phyloP scores from a whole-genome alignment of 1,140 invertebrate genomes.

The Rhagoletis zephyria region DNA sequence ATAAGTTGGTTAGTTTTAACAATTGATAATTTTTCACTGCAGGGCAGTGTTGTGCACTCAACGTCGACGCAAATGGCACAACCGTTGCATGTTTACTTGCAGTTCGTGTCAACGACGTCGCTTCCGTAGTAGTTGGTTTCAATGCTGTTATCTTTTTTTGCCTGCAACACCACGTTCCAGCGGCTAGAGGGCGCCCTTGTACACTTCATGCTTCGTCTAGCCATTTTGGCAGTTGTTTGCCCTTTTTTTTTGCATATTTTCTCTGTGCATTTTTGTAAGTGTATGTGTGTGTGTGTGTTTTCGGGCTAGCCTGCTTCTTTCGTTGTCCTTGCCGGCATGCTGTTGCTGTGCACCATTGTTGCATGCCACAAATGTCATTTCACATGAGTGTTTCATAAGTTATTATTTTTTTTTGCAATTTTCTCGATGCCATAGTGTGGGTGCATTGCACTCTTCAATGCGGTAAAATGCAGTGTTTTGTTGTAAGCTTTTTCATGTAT shows the following conservation, averaged over 20 bases:
- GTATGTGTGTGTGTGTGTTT: background rate
- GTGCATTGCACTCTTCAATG: background rate
- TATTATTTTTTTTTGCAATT: background rate
- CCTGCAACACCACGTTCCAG: background rate
- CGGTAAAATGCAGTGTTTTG: background rate
- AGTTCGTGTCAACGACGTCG: conserved; percentile 31
- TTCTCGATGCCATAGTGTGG: background rate
- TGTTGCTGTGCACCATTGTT: background rate
- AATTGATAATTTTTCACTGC: too few species aligned
- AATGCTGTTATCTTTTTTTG: background rate
- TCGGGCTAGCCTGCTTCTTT: background rate
- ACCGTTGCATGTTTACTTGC: conserved; percentile 25
- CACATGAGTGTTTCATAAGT: conserved; percentile 47
- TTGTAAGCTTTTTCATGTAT: background rate
- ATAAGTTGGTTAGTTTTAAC: too few species aligned
- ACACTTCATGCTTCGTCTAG: conserved; percentile 46
- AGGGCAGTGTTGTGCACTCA: background rate
- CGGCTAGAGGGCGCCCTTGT: conserved; percentile 45
- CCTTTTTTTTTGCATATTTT: background rate
- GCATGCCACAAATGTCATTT: conserved; percentile 43
- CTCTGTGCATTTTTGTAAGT: background rate
- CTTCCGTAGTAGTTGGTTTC: background rate
- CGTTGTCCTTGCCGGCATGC: conserved; percentile 7
- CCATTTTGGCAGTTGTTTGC: conserved; percentile 49
- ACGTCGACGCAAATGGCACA: background rate